Evolutionary conservation across 1,140 invertebrate species (phyloP), one percentile per base, ranked within the genome.

Genomic region (Phymorhynchus buccinoides): DNA sequence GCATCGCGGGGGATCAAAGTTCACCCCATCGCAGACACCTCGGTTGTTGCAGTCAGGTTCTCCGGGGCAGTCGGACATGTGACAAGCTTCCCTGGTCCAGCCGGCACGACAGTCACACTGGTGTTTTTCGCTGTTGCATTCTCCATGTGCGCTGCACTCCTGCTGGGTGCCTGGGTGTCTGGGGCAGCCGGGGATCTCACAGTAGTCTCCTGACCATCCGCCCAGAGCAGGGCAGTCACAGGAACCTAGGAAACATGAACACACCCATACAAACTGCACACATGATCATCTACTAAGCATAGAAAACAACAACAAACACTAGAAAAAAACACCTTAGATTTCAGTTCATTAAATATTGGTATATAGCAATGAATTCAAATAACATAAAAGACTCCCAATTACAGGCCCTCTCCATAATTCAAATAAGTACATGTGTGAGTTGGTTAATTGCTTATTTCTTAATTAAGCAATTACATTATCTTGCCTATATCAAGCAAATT

Each of bases 21-120:
- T 44, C 62, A 30, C 42, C 3, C 80, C 62, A 35, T 83, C 66
- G 39, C 90, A 90, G 30, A 78, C 73, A 3, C 90, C 90, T 48
- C 90, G 82, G 16, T 79, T 78, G 75, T 88, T 71, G 85, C 90
- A 91, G 87, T 91, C 87, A 2, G 90, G 89, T 73, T 89, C 87
- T 9, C 90, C 90, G 14, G 89, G 90, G 66, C 90, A 91, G 86
- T 91, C 90, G 22, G 90, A 62, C 62, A 90, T 83, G 73, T 91
- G 88, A 89, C 90, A 91, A 2, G 89, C 90, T 22, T 84, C 85
- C 44, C 90, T 90, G 30, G 75, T 87, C 90, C 90, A 91, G 37
- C 90, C 90, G 62, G 88, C 86, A 48, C 87, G 73, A 86, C 90
- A 91, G 39, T 87, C 85, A 84, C 90, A 91, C 9, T 79, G 62